These are phyloP conservation scores for Tragelaphus scriptus DNA, from an alignment of 2,113 vertebrate species.

Conservation along the genomic window DNA sequence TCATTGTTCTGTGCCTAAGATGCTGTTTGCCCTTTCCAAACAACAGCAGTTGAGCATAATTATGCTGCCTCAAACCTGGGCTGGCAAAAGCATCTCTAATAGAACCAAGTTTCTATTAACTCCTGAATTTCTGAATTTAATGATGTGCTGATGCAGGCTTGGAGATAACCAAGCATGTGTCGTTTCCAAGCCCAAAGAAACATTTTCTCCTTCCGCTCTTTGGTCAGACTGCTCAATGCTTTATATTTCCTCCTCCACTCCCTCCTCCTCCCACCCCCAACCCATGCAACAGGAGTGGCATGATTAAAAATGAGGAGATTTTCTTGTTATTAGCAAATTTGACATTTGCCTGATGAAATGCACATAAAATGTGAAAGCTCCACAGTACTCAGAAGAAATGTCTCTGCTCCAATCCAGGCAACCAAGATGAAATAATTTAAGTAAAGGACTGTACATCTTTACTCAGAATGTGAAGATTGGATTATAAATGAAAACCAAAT, in stretches of 20 bases:
- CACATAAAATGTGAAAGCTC: slow-evolving; percentile 68
- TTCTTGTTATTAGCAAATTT: slow-evolving; percentile 74
- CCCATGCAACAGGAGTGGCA: slow-evolving; percentile 72
- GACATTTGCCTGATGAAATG: slow-evolving; percentile 74
- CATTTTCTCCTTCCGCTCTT: slow-evolving; percentile 10
- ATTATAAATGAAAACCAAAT: slow-evolving; percentile 32
- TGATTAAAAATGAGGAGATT: slow-evolving; percentile 74
- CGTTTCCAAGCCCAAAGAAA: slow-evolving; percentile 49
- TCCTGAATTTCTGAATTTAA: slow-evolving; percentile 78
- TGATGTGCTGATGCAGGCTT: not conserved
- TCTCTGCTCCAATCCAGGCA: slow-evolving; percentile 15
- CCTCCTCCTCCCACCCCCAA: not conserved
- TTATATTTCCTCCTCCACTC: not conserved
- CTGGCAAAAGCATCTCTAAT: slow-evolving; percentile 74
- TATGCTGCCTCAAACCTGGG: slow-evolving; percentile 82
- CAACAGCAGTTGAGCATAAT: slow-evolving; percentile 86
- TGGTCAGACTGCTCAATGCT: slow-evolving; percentile 24
- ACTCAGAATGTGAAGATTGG: not conserved
- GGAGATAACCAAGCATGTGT: not conserved
- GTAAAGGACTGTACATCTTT: slow-evolving; percentile 1
- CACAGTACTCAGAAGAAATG: slow-evolving; percentile 48
- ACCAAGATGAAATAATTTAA: slow-evolving; percentile 58
- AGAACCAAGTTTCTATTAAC: slow-evolving; percentile 83
- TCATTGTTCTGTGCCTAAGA: slow-evolving; percentile 90
- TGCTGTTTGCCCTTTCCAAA: slow-evolving; percentile 86